Conservation (phyloP, 2,113 vertebrate genomes). For the Lagopus leucura region DNA sequence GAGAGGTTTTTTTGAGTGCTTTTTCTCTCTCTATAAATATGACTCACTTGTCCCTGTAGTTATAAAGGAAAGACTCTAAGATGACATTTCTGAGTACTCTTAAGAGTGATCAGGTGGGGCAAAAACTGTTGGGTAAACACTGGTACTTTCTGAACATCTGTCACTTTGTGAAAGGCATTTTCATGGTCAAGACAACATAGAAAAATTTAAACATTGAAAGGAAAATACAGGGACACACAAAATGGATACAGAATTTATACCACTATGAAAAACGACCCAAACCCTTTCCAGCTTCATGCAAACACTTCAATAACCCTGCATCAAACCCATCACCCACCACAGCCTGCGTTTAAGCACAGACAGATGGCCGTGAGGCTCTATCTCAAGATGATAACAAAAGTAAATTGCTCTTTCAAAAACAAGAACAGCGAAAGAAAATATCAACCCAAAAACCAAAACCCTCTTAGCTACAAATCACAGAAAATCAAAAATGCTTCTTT, state of each 20-base stretch:
- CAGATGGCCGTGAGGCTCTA: accelerated
- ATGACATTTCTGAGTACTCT: neutral
- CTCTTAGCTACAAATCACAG: neutral
- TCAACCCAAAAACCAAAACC: neutral
- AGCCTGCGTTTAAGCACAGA: neutral
- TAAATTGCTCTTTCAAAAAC: neutral
- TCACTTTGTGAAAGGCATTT: neutral
- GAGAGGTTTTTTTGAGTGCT: neutral
- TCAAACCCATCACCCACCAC: neutral
- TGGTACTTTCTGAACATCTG: neutral
- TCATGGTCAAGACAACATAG: neutral
- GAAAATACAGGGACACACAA: neutral
- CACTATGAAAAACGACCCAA: neutral
- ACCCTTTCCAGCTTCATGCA: neutral
- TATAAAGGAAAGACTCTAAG: neutral
- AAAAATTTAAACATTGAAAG: neutral
- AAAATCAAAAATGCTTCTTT: neutral
- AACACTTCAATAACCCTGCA: neutral
- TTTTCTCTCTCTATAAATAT: neutral
- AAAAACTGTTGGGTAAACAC: neutral
- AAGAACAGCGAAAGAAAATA: neutral
- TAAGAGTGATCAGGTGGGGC: neutral
- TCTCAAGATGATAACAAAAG: neutral
- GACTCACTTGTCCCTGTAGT: neutral
- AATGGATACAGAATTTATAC: neutral